phyloP scores from a whole-genome alignment of 1,140 invertebrate genomes.

The Pentalonia nigronervosa region DNA sequence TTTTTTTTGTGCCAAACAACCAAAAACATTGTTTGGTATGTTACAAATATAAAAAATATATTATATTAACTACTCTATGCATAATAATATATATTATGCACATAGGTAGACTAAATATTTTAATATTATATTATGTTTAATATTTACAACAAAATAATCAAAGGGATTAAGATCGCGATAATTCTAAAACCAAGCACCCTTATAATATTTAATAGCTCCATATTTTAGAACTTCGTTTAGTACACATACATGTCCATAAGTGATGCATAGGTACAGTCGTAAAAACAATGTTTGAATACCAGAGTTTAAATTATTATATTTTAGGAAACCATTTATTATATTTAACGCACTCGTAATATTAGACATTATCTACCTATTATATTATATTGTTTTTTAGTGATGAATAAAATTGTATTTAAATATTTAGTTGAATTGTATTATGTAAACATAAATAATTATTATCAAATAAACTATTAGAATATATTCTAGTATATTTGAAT shows the following conservation, averaged over 20 bases:
- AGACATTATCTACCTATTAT: neutral
- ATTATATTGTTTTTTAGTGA: neutral
- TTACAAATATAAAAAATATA: neutral
- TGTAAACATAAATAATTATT: neutral
- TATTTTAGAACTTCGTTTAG: neutral
- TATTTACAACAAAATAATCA: neutral
- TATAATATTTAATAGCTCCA: neutral
- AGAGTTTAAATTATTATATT: neutral
- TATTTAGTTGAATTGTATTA: conserved; percentile 5
- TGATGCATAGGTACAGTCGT: neutral
- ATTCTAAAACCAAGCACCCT: neutral
- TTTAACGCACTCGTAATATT: neutral
- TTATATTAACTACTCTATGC: neutral
- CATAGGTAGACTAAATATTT: neutral
- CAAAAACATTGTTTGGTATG: neutral
- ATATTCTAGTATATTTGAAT: conserved; percentile 12
- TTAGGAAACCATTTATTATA: neutral
- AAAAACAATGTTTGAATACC: neutral
- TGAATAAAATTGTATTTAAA: neutral
- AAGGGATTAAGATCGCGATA: neutral
- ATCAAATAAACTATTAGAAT: neutral
- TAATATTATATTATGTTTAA: neutral
- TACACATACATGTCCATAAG: neutral
- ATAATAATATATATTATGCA: neutral
- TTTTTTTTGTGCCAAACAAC: neutral